These are phyloP conservation scores for Liolophura sinensis DNA, from an alignment of 1,140 invertebrate genomes.

Conservation along the genomic window DNA sequence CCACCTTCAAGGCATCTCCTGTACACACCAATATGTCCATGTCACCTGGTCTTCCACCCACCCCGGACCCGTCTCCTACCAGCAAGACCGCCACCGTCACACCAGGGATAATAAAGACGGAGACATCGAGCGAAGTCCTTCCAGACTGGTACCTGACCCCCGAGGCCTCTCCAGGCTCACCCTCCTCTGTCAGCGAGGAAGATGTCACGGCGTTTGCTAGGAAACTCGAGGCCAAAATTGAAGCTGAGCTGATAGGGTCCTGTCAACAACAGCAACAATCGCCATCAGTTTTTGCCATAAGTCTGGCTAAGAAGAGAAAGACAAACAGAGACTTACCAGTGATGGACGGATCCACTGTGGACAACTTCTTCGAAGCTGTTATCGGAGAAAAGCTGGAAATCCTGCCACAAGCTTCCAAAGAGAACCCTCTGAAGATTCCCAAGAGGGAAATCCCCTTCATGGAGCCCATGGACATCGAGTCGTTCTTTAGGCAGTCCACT, in stretches of 20 bases:
- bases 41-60: background rate
- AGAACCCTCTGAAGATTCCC: conserved; percentile 36
- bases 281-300: background rate
- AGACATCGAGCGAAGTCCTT: conserved; percentile 38
- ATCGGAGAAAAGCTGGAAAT: conserved; percentile 10
- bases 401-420: conserved; percentile 14
- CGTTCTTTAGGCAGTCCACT: no score
- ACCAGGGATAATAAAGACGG: conserved; percentile 34
- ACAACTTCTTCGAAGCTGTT: conserved; percentile 42
- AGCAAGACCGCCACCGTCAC: background rate
- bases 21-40: background rate
- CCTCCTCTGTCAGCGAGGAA: conserved; percentile 18
- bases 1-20: conserved; percentile 4
- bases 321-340: conserved; percentile 39
- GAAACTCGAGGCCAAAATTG: conserved; percentile 20
- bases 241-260: background rate
- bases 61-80: background rate
- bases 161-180: conserved; percentile 46
- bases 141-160: conserved; percentile 49
- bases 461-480: conserved; percentile 25
- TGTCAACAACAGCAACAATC: background rate
- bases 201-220: background rate
- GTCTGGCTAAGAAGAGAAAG: background rate
- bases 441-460: conserved; percentile 40
- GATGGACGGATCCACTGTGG: conserved; percentile 44